Evolutionary conservation across 1,140 invertebrate species (phyloP), one percentile per base, ranked within the genome.

Genomic region (Camponotus pennsylvanicus): DNA sequence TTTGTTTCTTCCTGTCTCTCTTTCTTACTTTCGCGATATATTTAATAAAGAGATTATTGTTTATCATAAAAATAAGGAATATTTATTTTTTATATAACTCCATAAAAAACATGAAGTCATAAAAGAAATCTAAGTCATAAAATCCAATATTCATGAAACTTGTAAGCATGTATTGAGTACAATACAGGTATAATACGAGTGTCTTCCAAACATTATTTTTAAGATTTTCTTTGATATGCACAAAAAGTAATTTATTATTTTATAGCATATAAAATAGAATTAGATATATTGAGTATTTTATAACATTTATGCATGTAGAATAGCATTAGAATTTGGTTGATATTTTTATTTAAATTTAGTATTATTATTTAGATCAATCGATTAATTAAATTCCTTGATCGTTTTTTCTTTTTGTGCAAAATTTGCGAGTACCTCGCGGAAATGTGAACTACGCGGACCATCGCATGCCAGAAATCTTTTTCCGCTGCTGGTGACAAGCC

Each of bases 381-480:
- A 73, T 45, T 40, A 80, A 61, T 83, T 15, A 40, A 49, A 45
- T 27, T 7, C 18, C 42, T 11, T 45, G 4, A 27, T 82, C 3
- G 49, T 27, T 59, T 34, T 61, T 40, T 42, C 18, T 59, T 34
- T 61, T 40, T 42, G 21, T 11, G 55, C 40, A 55, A 59, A 82
- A 82, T 82, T 63, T 73, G 79, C 40, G 13, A 83, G 32, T n/a
- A 21, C 5, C 18, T 49, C 69, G 11, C 21, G 57, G 61, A 73
- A 83, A 83, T 82, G 55, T 82, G 40, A 3, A 18, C 0, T 27
- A 27, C 55, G 49, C 63, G 57, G 73, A 79, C 69, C 79, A 73
- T 70, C 61, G 67, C 79, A 40, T 89, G 71, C 79, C 86, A 55
- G 66, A 85, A 85, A 63, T 87, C 73, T 85, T 84, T 78, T 73